Base-by-base conservation (phyloP, 2,888 invertebrate genomes). In the Diaperis boleti region DNA sequence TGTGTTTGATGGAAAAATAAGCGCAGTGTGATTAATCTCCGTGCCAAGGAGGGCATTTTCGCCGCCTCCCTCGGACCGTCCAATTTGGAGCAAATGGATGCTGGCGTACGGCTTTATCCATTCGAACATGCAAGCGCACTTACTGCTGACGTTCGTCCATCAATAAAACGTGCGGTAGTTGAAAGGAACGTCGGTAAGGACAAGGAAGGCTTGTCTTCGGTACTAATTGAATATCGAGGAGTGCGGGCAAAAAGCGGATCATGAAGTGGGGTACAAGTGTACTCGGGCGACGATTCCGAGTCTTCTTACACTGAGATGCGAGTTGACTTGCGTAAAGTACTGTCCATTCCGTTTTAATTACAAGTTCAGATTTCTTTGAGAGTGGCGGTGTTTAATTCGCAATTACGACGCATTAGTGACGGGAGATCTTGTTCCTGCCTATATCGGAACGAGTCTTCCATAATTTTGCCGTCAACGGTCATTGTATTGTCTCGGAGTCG, bases 261-360 rank as follows among this genome's bases (percentile, higher is more conserved):
- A 73, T 72, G 72, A 14, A 37, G 33, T 49, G 47, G 44, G 74
- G 67, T 77, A 76, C 75, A 77, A 75, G 74, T 77, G 77, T 78
- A 76, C 74, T 73, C 49, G 8, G 35, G 47, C 47, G 29, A 31
- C 31, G 17, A 15, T 42, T 42, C 10, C 10, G 5, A 39, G 15
- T n/a, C 15, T 42, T 10, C 20, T 42, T 20, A 42, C 41, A 15
- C 39, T 15, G 15, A 39, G 17, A 15, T 39, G n/a, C 8, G 11
- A 39, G 39, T 15, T 13, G 11, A 35, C 35, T 13, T 17, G 39
- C 14, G 17, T 5, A 39, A 39, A 39, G 26, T 33, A 13, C 39
- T 3, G 20, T 26, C 11, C 47, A 13, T 47, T 29, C 15, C 13
- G 35, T 29, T 35, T 50, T 35, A 50, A 50, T 50, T 50, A 37